phyloP scores from a whole-genome alignment of 2,113 vertebrate species.

The Poicephalus meyeri region DNA sequence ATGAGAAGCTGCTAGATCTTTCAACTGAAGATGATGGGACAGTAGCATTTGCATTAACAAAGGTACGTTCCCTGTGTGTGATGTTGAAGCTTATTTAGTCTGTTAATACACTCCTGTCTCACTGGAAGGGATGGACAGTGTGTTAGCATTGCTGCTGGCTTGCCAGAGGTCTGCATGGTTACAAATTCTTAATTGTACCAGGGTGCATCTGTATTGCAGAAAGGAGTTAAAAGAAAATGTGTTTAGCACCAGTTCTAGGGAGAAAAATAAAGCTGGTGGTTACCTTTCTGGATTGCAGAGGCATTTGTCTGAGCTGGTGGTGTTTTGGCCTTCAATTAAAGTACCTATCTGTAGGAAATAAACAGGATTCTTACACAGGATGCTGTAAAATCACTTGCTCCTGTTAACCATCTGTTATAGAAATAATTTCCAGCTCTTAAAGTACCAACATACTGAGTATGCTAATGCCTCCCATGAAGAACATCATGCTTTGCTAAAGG shows the following conservation, averaged over 20 bases:
- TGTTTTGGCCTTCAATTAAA: background rate
- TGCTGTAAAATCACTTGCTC: background rate
- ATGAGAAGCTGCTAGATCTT: slow-evolving; percentile 88
- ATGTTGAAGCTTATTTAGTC: background rate
- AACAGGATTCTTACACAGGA: background rate
- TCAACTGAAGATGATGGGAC: slow-evolving; percentile 89
- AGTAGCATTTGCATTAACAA: slow-evolving; percentile 85
- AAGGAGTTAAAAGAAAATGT: background rate
- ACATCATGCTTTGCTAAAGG: background rate
- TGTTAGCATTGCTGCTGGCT: background rate
- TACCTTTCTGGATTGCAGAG: background rate
- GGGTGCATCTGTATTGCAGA: background rate
- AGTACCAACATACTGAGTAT: background rate
- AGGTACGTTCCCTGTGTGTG: slow-evolving; percentile 68
- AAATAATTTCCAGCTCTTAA: background rate
- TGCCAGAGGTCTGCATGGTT: rapidly evolving
- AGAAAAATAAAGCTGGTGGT: background rate
- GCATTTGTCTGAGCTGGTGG: background rate
- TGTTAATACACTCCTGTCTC: background rate
- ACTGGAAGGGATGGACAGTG: rapidly evolving
- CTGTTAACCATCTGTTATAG: background rate
- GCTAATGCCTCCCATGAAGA: background rate
- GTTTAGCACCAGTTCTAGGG: background rate
- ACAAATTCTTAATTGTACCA: background rate
- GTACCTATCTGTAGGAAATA: background rate